Base-by-base conservation (phyloP, 1,140 invertebrate genomes). In the Bombyx mandarina region DNA sequence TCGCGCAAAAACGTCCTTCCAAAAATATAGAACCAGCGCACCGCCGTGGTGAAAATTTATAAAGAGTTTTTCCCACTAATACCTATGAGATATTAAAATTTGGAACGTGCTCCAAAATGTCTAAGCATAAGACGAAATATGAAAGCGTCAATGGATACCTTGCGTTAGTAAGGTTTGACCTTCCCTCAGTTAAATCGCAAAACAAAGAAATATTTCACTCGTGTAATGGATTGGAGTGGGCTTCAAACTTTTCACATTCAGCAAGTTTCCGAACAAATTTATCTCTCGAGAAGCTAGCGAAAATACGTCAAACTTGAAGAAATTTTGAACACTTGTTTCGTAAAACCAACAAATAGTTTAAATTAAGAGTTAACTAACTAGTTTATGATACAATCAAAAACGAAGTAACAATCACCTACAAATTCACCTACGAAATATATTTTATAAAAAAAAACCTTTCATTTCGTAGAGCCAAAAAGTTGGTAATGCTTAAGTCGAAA, bases 161-260 rank as follows among this genome's bases (percentile, higher is more conserved):
- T 64, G 75, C 75, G 80, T 82, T 79, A 81, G 77, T 82, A 80
- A 82, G 74, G 77, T 75, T 67, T 67, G 61, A 57, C 67, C 69
- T 55, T 63, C 67, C 68, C 72, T 63, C 72, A 63, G 62, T 68
- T 67, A 69, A 84, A 72, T 67, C 79, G 75, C 79, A 84, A 86
- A 87, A 87, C 84, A 87, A 87, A 87, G 82, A 85, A 85, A 85
- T 85, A 87, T 87, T 84, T 87, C 79, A 85, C 75, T 85, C 79
- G 75, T 79, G 82, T 87, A 87, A 87, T 87, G 80, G 84, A 87
- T 87, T 84, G 82, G 85, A 87, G 82, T 87, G 75, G 80, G 79
- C 79, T 85, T 77, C 73, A 80, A 86, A 87, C 77, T 87, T 87
- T 87, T 82, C 79, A 77, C 82, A 84, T 87, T 85, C 78, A 87